A percentile compares a stretch with the other conserved stretches of the same genome.
Evolutionary conservation across 35 echinoderm and acorn worm species (phyloP).

Genomic region (Ophioderma brevispina): DNA sequence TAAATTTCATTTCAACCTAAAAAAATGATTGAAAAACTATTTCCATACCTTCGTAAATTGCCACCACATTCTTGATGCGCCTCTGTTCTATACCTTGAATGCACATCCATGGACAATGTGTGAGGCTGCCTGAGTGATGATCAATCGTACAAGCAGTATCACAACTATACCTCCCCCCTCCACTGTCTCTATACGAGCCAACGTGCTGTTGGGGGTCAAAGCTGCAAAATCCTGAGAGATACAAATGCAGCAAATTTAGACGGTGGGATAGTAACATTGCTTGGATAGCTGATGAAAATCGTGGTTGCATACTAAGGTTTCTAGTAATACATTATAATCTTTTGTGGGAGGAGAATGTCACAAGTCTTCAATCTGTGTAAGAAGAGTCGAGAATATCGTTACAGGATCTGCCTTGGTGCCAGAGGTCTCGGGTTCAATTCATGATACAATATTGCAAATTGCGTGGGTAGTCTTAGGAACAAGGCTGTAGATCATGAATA

Average conservation of each 20-base stretch:
- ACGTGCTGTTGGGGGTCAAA: constrained; percentile 88
- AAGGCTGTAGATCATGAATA: too few relatives aligned
- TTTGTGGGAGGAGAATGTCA: too few relatives aligned
- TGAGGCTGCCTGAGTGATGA: constrained; percentile 89
- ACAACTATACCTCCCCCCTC: constrained; percentile 94
- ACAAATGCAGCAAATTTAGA: too few relatives aligned
- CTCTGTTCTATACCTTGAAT: constrained; percentile 86
- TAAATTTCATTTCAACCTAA: too few relatives aligned
- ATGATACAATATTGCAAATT: too few relatives aligned
- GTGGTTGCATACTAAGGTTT: too few relatives aligned
- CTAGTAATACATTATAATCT: too few relatives aligned
- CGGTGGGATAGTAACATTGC: background rate
- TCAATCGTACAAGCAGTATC: constrained; percentile 71
- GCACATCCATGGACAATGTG: constrained; percentile 96
- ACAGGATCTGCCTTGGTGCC: too few relatives aligned
- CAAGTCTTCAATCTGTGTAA: too few relatives aligned
- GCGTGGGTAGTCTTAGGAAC: too few relatives aligned
- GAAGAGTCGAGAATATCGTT: too few relatives aligned
- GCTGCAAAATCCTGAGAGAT: constrained; percentile 98
- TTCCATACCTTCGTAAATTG: constrained; percentile 90
- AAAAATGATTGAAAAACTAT: background rate
- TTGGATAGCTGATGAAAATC: background rate
- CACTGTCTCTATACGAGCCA: constrained; percentile 89
- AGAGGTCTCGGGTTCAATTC: too few relatives aligned
- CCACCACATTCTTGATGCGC: constrained; percentile 96